Base-by-base conservation (phyloP, 2,797 vertebrate species). In the Neopelma chrysocephalum region DNA sequence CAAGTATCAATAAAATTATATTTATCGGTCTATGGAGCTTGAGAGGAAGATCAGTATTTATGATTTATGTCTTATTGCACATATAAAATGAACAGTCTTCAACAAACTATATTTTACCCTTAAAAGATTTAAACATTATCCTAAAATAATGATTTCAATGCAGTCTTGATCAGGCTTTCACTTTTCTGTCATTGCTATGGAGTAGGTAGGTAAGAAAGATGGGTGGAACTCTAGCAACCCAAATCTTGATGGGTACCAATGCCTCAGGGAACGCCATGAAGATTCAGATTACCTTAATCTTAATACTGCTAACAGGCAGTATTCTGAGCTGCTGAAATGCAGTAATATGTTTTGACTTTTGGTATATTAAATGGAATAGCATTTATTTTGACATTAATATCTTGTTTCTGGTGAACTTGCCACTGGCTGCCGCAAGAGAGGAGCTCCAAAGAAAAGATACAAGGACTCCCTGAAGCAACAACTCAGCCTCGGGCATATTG, bases 331-430 rank as follows among this genome's bases (percentile, higher is more conserved):
- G n/a, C 13, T 71, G 50, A 78, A 94, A 75, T 42, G 25, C n/a
- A 78, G 47, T n/a, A 38, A 78, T 58, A 2, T 69, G 27, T 66
- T 88, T 84, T 81, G 77, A 80, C 27, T 91, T 92, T 69, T 65
- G 57, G 27, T 51, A 27, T 78, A 21, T 81, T 51, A 79, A 83
- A 79, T 58, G 11, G 20, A 88, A 75, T 45, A 54, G 9, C 45
- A 75, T 72, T 87, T 83, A 53, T 87, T 94, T 94, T 91, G 11
- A 57, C 17, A 82, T 83, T 86, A 90, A 53, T 77, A 71, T 20
- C 21, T 82, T n/a, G 6, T 45, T 82, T 60, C 31, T 84, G n/a
- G n/a, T n/a, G n/a, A n/a, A n/a, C n/a, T n/a, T n/a, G n/a, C n/a
- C n/a, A n/a, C n/a, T n/a, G n/a, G n/a, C n/a, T n/a, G n/a, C n/a